phyloP scores from a whole-genome alignment of 2,113 vertebrate genomes.

The Vidua chalybeata region DNA sequence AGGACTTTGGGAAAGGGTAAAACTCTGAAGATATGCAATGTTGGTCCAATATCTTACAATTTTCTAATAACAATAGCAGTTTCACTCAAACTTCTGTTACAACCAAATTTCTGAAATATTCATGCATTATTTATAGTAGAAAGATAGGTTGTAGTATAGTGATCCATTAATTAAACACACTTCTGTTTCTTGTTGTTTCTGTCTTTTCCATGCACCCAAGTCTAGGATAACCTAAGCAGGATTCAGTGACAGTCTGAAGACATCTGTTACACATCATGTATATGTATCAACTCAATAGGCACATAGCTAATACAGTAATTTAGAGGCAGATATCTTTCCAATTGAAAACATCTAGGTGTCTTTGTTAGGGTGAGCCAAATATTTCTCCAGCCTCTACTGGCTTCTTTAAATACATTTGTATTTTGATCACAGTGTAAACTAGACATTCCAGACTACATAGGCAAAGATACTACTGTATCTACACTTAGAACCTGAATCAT shows the following conservation, averaged over 20 bases:
- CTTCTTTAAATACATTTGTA: background rate
- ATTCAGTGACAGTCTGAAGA: background rate
- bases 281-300: background rate
- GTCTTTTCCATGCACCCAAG: background rate
- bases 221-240: background rate
- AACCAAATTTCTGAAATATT: background rate
- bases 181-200: background rate
- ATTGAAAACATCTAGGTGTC: background rate
- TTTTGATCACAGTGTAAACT: background rate
- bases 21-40: background rate
- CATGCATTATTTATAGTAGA: background rate
- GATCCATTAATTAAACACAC: background rate
- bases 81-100: background rate
- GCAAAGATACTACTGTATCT: background rate
- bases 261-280: background rate
- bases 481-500: accelerated
- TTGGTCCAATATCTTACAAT: background rate
- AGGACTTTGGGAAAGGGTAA: background rate
- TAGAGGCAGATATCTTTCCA: background rate
- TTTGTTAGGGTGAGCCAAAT: background rate
- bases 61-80: background rate
- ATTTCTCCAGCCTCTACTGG: background rate
- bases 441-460: background rate
- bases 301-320: background rate
- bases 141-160: background rate